A percentile compares a stretch with the other conserved stretches of the same genome.
phyloP scores from a whole-genome alignment of 2,113 vertebrate species.

The Etia nguti region DNA sequence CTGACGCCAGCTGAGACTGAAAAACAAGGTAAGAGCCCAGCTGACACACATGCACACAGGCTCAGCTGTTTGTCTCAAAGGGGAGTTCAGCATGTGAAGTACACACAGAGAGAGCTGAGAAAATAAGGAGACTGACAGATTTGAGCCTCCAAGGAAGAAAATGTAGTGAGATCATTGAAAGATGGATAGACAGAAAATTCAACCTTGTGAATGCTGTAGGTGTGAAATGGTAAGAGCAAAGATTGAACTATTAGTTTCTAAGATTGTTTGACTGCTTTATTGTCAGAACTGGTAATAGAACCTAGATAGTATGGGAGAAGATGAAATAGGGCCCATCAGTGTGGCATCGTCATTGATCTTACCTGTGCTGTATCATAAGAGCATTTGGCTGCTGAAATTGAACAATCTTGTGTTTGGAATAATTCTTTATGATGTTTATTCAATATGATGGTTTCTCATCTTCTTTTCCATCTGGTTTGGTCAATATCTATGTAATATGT shows the following conservation, averaged over 20 bases:
- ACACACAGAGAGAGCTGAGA: conserved; percentile 12
- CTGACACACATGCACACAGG: conserved; percentile 59
- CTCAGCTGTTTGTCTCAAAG: conserved; percentile 70
- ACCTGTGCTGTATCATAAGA: conserved; percentile 3
- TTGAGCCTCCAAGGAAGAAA: conserved; percentile 37
- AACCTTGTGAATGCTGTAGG: conserved; percentile 11
- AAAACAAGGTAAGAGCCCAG: conserved; percentile 80
- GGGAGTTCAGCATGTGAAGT: conserved; percentile 45
- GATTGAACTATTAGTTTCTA: conserved; percentile 18
- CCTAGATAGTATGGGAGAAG: neutral
- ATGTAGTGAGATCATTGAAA: conserved; percentile 14
- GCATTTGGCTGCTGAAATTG: conserved; percentile 19
- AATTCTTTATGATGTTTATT: conserved; percentile 46
- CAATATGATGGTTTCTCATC: conserved; percentile 40
- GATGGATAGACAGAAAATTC: conserved; percentile 37
- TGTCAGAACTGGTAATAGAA: conserved; percentile 31
- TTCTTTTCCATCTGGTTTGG: conserved; percentile 24
- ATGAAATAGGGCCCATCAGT: conserved; percentile 24
- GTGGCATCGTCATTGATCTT: conserved; percentile 29
- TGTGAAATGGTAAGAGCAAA: conserved; percentile 61
- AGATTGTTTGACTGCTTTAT: conserved; percentile 42
- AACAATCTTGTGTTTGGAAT: conserved; percentile 31
- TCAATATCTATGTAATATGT: conserved; percentile 56
- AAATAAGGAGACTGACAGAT: conserved; percentile 47
- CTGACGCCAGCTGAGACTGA: conserved; percentile 71